These are phyloP conservation scores for Saturnia pavonia DNA, from an alignment of 2,888 invertebrate genomes.

Conservation along the genomic window DNA sequence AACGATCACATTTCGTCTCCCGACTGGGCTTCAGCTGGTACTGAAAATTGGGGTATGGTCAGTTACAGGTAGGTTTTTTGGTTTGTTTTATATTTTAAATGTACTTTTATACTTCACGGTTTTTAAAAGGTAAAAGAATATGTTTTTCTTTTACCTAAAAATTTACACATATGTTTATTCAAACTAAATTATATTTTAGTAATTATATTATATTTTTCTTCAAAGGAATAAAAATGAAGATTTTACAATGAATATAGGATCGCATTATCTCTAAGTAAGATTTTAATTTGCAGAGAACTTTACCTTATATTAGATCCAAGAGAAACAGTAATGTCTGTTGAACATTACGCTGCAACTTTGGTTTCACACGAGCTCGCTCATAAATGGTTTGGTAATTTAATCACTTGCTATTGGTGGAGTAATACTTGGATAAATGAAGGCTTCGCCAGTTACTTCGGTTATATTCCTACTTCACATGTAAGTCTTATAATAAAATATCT, in stretches of 20 bases:
- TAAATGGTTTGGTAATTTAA: constrained; percentile 90
- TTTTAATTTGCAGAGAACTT: constrained; percentile 58
- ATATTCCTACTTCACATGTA: constrained; percentile 64
- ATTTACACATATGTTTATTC: background rate
- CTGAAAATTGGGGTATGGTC: constrained; percentile 78
- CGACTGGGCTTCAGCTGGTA: constrained; percentile 76
- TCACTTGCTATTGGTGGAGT: constrained; percentile 88
- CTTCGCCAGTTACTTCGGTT: constrained; percentile 87
- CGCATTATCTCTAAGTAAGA: background rate
- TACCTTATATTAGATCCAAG: constrained; percentile 58
- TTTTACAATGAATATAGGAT: background rate
- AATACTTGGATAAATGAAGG: constrained; percentile 89
- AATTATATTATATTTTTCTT: too few relatives aligned
- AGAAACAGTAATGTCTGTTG: constrained; percentile 66
- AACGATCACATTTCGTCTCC: constrained; percentile 74
- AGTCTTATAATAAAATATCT: background rate
- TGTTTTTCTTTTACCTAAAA: background rate
- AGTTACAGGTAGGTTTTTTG: constrained; percentile 63
- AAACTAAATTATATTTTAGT: background rate
- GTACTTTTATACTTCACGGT: too few relatives aligned
- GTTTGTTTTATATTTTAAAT: background rate
- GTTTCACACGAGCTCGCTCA: constrained; percentile 85
- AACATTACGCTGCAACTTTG: constrained; percentile 76
- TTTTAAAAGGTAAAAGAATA: too few relatives aligned
- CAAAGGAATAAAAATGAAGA: too few relatives aligned